A percentile compares a stretch with the other conserved stretches of the same genome.
These are phyloP conservation scores for Melipona beecheii DNA, from an alignment of 2,888 invertebrate genomes.

Conservation along the genomic window DNA sequence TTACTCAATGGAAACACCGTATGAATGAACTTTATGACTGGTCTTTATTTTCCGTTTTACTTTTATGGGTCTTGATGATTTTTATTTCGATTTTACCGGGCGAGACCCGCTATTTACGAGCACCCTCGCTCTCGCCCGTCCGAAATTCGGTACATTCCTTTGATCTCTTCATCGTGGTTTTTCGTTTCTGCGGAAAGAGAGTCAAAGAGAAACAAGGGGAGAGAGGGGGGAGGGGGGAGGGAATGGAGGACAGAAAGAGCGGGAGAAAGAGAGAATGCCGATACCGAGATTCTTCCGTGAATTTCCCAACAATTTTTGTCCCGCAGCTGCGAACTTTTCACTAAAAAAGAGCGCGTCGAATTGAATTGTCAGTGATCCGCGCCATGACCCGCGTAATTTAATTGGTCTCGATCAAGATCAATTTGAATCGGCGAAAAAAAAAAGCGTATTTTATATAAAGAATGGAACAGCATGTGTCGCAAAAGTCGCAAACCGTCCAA, in stretches of 20 bases:
- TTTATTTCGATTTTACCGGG: constrained; percentile 80
- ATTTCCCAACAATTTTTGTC: constrained; percentile 38
- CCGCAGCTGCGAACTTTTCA: background rate
- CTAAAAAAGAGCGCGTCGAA: constrained; percentile 12
- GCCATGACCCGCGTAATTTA: constrained; percentile 29
- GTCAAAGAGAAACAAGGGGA: background rate
- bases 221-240: too few species aligned
- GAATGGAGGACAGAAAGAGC: background rate
- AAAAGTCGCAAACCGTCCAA: background rate
- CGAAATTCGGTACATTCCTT: constrained; percentile 76
- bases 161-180: constrained; percentile 68
- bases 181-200: constrained; percentile 12
- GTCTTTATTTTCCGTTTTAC: constrained; percentile 69
- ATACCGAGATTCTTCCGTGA: constrained; percentile 22
- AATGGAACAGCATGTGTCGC: background rate
- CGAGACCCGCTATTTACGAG: constrained; percentile 73
- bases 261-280: background rate
- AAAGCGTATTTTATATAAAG: constrained; percentile 8
- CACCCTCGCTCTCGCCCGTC: constrained; percentile 49
- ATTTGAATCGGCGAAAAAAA: constrained; percentile 13
- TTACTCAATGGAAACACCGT: constrained; percentile 71
- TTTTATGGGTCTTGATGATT: constrained; percentile 78
- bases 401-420: constrained; percentile 40
- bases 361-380: constrained; percentile 32
- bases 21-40: constrained; percentile 82